Evolutionary conservation across 2,113 vertebrate species (phyloP).

Genomic region (Protobothrops mucrosquamatus): DNA sequence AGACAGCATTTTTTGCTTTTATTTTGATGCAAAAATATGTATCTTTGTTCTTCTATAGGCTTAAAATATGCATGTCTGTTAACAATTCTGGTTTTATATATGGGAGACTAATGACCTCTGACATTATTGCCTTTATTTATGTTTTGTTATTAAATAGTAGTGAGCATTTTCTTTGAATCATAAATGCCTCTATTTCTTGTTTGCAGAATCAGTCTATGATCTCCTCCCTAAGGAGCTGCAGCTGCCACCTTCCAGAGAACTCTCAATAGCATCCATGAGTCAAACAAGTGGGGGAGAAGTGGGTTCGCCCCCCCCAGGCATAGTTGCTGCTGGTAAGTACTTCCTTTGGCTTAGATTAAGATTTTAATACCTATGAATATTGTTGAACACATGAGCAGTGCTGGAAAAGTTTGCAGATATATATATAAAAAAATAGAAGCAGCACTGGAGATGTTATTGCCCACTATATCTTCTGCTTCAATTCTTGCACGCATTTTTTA

Average conservation of each 20-base stretch:
- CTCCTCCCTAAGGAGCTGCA: constrained; percentile 95
- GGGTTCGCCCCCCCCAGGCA: constrained; percentile 84
- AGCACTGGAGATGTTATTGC: constrained; percentile 34
- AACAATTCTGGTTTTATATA: background rate
- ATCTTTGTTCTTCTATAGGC: background rate
- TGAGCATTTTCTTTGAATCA: background rate
- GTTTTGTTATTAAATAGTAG: background rate
- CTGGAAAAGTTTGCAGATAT: constrained; percentile 67
- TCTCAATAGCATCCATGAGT: constrained; percentile 88
- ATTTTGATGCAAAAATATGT: background rate
- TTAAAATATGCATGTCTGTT: background rate
- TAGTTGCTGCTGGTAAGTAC: constrained; percentile 89
- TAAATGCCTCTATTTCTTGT: background rate
- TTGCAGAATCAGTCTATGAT: constrained; percentile 93
- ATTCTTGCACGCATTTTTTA: constrained; percentile 47
- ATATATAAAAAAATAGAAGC: constrained; percentile 53
- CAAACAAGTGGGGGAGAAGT: constrained; percentile 96
- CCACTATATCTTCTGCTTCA: background rate
- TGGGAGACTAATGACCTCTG: background rate
- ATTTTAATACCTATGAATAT: constrained; percentile 32
- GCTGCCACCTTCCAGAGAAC: constrained; percentile 84
- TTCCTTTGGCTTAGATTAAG: constrained; percentile 55
- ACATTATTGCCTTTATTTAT: background rate
- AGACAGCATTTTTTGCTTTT: background rate
- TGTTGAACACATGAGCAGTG: constrained; percentile 79